Evolutionary conservation across 2,113 vertebrate species (phyloP), one percentile per base, ranked within the genome.

Genomic region (Pedetes capensis): DNA sequence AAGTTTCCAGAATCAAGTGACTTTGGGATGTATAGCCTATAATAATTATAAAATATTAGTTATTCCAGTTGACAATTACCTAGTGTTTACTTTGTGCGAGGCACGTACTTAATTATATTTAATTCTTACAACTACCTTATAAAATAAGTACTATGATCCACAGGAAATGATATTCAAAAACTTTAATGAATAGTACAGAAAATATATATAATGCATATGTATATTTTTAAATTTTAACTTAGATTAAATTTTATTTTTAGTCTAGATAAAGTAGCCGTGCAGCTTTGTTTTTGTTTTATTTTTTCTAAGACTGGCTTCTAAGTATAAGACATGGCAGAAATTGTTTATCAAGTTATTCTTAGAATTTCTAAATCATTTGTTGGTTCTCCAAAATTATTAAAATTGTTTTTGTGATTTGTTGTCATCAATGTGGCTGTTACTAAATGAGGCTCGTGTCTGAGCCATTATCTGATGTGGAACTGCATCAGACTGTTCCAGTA

Each of bases 241-340:
- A 71, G 25, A 37, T 83, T 68, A 64, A 49, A 91, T 51, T 51
- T 51, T 51, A 14, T 51, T 51, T 69, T 74, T 39, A 49, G 44
- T 68, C 59, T 75, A 42, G n/a, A 18, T 39, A 51, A 84, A 81
- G 39, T 69, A 49, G 75, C 29, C 64, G 16, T 68, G 9, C 7
- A 49, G 49, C 59, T 49, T 84, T 87, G 14, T 75, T 86, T 91
- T 53, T 89, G 49, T 93, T 51, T 55, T 83, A n/a, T 91, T 93
- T 68, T n/a, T 83, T 85, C n/a, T 76, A 64, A 90, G 27, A 83
- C 37, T 66, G 22, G 69, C 44, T 87, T 72, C 44, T 78, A 53
- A 91, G 18, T 81, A 16, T n/a, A 63, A 76, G 86, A 42, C 29
- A 2, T 25, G 74, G 23, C 57, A 91, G 78, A 86, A 78, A 94